Evolutionary conservation across 1,140 invertebrate species (phyloP).

Genomic region (Drosophila persimilis): DNA sequence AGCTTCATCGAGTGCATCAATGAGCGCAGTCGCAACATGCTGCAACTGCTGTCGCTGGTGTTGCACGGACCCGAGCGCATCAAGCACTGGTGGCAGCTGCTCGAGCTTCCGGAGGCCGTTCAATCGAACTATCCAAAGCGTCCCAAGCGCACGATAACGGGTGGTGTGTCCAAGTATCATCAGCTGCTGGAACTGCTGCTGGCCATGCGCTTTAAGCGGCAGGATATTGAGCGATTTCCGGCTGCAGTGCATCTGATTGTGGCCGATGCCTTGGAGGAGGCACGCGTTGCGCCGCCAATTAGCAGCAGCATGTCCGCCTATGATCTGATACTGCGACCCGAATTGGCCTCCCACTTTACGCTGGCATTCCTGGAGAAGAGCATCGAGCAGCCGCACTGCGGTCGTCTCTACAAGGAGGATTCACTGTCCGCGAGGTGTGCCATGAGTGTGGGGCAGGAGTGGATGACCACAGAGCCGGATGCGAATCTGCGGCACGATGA

Average conservation of each 20-base stretch:
- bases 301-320: slow-evolving; percentile 91
- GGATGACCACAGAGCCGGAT: slow-evolving; percentile 35
- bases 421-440: slow-evolving; percentile 69
- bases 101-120: slow-evolving; percentile 65
- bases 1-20: slow-evolving; percentile 89
- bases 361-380: slow-evolving; percentile 51
- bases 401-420: slow-evolving; percentile 68
- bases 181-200: slow-evolving; percentile 72
- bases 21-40: slow-evolving; percentile 87
- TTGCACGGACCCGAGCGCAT: slow-evolving; percentile 66
- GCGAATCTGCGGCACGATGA: slow-evolving; percentile 79
- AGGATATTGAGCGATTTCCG: slow-evolving; percentile 90
- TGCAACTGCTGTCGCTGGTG: slow-evolving; percentile 69
- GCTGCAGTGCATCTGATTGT: slow-evolving; percentile 90
- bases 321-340: slow-evolving; percentile 90
- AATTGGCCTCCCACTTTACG: slow-evolving; percentile 87
- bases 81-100: slow-evolving; percentile 71
- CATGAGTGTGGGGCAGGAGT: slow-evolving; percentile 14
- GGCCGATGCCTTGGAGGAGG: slow-evolving; percentile 89
- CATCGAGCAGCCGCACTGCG: slow-evolving; percentile 35
- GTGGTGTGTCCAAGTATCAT: slow-evolving; percentile 58
- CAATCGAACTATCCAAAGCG: slow-evolving; percentile 58
- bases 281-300: slow-evolving; percentile 89
- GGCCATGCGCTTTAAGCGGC: slow-evolving; percentile 85
- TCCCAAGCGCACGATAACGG: slow-evolving; percentile 62